A percentile compares a stretch with the other conserved stretches of the same genome.
Conservation (phyloP, 2,113 vertebrate species). For the Crotophaga sulcirostris region DNA sequence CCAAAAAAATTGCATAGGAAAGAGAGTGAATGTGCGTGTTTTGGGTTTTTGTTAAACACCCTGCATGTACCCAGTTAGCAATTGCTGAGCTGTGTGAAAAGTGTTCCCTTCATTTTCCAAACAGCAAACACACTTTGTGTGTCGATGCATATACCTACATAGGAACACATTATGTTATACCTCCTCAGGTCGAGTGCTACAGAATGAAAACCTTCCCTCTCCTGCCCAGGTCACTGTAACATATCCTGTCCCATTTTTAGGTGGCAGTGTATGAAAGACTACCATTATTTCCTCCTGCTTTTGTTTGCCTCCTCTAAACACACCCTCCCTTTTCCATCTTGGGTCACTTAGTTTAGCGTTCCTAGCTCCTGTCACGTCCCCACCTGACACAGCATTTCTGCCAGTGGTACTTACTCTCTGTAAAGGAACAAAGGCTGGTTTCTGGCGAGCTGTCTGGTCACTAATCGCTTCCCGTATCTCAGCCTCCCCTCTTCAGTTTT, state of each 20-base stretch:
- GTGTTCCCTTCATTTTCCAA: not conserved
- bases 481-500: not conserved
- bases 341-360: not conserved
- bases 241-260: not conserved
- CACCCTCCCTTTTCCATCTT: not conserved
- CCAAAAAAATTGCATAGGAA: not conserved
- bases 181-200: not conserved
- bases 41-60: not conserved
- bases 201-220: not conserved
- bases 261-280: not conserved
- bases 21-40: not conserved
- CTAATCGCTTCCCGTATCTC: not conserved
- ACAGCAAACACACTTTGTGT: not conserved
- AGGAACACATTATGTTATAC: not conserved
- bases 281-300: not conserved
- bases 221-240: not conserved
- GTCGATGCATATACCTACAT: not conserved
- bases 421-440: not conserved
- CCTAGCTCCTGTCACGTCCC: not conserved
- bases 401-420: not conserved
- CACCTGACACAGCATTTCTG: not conserved
- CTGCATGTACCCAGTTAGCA: not conserved
- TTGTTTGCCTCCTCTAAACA: not conserved
- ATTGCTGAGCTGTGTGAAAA: not conserved
- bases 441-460: slow-evolving; percentile 1